A percentile compares a stretch with the other conserved stretches of the same genome.
These are phyloP conservation scores for Botia kubotai DNA, from an alignment of 2,797 vertebrate genomes.

Conservation along the genomic window DNA sequence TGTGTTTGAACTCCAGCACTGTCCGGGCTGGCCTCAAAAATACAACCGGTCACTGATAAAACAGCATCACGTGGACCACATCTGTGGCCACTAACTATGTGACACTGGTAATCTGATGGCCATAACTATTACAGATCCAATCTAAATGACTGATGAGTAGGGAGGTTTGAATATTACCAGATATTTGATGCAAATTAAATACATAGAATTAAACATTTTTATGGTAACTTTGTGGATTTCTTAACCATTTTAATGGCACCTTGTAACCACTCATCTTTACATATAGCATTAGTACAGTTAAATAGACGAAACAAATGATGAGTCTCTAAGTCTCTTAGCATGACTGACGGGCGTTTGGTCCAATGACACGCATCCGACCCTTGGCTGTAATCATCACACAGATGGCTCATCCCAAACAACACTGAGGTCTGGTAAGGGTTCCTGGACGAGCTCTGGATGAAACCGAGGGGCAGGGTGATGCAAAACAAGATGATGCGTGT, in stretches of 20 bases:
- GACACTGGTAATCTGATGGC: too few species aligned
- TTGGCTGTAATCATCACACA: not conserved
- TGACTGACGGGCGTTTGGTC: slow-evolving; percentile 14
- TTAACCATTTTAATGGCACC: slow-evolving; percentile 12
- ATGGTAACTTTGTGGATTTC: not conserved
- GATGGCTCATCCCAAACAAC: not conserved
- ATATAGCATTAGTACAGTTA: not conserved
- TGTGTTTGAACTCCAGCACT: not conserved
- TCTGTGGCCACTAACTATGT: too few species aligned
- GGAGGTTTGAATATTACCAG: not conserved
- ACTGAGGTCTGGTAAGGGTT: slow-evolving; percentile 9
- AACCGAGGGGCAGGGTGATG: not conserved
- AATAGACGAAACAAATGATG: not conserved
- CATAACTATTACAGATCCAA: too few species aligned
- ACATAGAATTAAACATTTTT: not conserved
- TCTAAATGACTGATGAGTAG: not conserved
- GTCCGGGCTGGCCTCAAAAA: slow-evolving; percentile 16
- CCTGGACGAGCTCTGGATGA: slow-evolving; percentile 3
- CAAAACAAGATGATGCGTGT: slow-evolving; percentile 1
- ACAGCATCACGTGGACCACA: not conserved
- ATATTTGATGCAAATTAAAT: slow-evolving; percentile 12
- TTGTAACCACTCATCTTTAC: slow-evolving; percentile 5
- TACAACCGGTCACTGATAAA: not conserved
- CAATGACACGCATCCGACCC: not conserved
- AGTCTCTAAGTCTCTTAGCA: slow-evolving; percentile 28